Evolutionary conservation across 1,140 invertebrate species (phyloP).

Genomic region (Theocolax elegans): DNA sequence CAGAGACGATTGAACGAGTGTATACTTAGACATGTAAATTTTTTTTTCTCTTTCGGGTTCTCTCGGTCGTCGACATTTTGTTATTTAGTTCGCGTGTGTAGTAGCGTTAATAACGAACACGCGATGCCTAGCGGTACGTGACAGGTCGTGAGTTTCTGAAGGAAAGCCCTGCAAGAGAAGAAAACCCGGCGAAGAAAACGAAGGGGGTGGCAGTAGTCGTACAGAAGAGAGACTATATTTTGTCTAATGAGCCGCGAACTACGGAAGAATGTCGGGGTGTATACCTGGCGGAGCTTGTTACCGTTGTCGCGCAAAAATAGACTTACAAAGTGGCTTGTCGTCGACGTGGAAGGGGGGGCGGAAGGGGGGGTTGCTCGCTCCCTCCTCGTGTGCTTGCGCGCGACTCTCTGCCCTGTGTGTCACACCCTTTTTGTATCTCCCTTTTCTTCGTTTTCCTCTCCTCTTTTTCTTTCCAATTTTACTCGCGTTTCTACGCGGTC

Average conservation of each 20-base stretch:
- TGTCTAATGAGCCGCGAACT: slow-evolving; percentile 22
- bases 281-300: neutral
- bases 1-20: too few species aligned
- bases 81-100: too few species aligned
- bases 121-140: neutral
- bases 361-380: too few species aligned
- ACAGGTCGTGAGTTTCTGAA: neutral
- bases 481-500: too few species aligned
- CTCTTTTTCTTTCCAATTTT: too few species aligned
- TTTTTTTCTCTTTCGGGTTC: neutral
- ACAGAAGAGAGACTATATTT: neutral
- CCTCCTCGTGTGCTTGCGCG: too few species aligned
- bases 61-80: neutral
- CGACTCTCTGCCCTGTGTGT: too few species aligned
- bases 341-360: too few species aligned
- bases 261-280: neutral
- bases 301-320: neutral
- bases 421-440: too few species aligned
- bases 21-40: too few species aligned
- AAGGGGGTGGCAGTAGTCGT: too few species aligned
- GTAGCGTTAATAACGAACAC: slow-evolving; percentile 1
- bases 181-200: neutral
- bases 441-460: too few species aligned
- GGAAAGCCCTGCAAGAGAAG: neutral
- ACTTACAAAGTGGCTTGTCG: neutral